Base-by-base conservation (phyloP, 2,888 invertebrate genomes). In the Apamea epomidion region DNA sequence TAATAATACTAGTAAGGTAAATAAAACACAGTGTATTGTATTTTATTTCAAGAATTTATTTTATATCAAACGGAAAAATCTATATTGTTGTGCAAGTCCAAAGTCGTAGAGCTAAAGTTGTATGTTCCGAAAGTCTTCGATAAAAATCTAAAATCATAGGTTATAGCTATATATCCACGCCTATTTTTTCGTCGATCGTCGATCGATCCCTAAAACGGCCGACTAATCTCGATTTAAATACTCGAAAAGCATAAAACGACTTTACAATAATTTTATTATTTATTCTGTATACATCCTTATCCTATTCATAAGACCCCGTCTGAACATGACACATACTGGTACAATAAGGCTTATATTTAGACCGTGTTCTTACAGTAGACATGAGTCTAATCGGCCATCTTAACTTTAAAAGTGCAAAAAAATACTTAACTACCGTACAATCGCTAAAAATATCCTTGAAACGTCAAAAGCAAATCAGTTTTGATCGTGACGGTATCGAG, bases 241-340 rank as follows among this genome's bases (percentile, higher is more conserved):
- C 60, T 60, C 14, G 18, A 74, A 25, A 71, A 71, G 45, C 74
- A 48, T 51, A 29, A 62, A 64, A 65, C 18, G 8, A 54, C 51
- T 62, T 48, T 54, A 16, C 18, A 65, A 73, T 70, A n/a, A 21
- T 54, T 64, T 29, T 60, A 65, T 32, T 73, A 45, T 62, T 16
- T 83, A 68, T 51, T 62, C n/a, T 65, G 51, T 71, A 73, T 80
- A 73, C 51, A 75, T 84, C 64, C 88, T 91, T 91, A 93, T 67
- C 37, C 93, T 94, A 94, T 86, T 93, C 93, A 94, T 94, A 94
- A 93, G 93, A 93, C 88, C 86, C 77, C 85, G 73, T 91, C 87
- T 91, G 89, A 92, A 90, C 90, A 60, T 89, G 77, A 86, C 84
- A 83, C 88, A 87, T 83, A 87, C 71, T 80, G 51, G 37, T 83